Evolutionary conservation across 2,888 invertebrate genomes (phyloP).

Genomic region (Synanthedon tipuliformis): DNA sequence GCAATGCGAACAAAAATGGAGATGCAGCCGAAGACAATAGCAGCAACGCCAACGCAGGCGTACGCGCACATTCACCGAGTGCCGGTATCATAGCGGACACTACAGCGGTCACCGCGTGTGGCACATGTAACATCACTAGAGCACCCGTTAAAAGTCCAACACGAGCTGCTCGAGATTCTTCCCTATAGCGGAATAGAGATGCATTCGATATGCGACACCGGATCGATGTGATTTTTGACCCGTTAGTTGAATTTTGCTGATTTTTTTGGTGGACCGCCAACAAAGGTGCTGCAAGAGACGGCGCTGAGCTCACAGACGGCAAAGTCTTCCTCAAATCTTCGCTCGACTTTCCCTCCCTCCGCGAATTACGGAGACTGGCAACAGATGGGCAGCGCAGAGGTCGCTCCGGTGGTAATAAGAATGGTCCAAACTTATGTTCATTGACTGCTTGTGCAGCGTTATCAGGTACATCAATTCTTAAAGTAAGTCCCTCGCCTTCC

Average conservation of each 20-base stretch:
- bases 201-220: conserved; percentile 86
- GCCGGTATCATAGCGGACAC: conserved; percentile 61
- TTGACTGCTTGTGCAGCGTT: conserved; percentile 23
- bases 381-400: conserved; percentile 58
- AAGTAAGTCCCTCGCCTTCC: conserved; percentile 55
- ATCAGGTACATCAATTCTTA: conserved; percentile 52
- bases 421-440: conserved; percentile 55
- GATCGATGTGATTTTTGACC: conserved; percentile 78
- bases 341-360: conserved; percentile 51
- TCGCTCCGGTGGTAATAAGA: conserved; percentile 54
- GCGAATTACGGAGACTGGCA: conserved; percentile 49
- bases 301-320: conserved; percentile 65
- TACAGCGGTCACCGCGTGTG: conserved; percentile 63
- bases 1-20: conserved; percentile 82
- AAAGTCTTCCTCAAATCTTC: conserved; percentile 48
- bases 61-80: conserved; percentile 53
- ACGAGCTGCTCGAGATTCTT: conserved; percentile 89
- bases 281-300: conserved; percentile 55
- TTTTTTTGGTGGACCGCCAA: conserved; percentile 40
- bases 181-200: conserved; percentile 84
- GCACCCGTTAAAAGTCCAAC: conserved; percentile 76
- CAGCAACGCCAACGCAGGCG: conserved; percentile 66
- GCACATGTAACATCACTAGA: conserved; percentile 79
- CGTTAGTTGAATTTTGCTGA: conserved; percentile 54
- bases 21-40: conserved; percentile 75